Evolutionary conservation across 2,888 invertebrate species (phyloP).

Genomic region (Cantharis rufa): DNA sequence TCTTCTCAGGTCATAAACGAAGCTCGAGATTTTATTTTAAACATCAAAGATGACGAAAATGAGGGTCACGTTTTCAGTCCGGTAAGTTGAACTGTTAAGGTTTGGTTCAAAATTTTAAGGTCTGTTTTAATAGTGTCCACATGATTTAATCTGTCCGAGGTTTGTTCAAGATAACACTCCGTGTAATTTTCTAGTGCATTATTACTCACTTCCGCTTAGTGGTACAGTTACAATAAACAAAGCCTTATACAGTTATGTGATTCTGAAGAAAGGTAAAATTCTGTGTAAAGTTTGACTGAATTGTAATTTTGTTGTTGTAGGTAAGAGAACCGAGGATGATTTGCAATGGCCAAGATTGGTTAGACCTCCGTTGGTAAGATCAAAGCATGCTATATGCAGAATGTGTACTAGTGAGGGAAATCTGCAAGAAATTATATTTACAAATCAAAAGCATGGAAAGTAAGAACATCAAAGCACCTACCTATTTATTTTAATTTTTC

Average conservation of each 20-base stretch:
- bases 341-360: slow-evolving; percentile 82
- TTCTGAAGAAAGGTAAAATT: slow-evolving; percentile 74
- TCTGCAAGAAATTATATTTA: slow-evolving; percentile 76
- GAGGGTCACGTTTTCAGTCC: slow-evolving; percentile 75
- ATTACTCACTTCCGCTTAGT: slow-evolving; percentile 62
- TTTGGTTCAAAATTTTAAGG: slow-evolving; percentile 6
- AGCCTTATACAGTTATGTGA: slow-evolving; percentile 77
- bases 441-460: slow-evolving; percentile 75
- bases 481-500: not conserved
- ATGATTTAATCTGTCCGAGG: slow-evolving; percentile 78
- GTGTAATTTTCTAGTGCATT: slow-evolving; percentile 76
- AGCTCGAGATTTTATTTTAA: slow-evolving; percentile 79
- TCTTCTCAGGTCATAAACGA: slow-evolving; percentile 69
- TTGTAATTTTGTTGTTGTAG: slow-evolving; percentile 42
- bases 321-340: slow-evolving; percentile 55
- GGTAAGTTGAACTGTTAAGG: slow-evolving; percentile 56
- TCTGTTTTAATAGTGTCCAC: slow-evolving; percentile 71
- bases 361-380: slow-evolving; percentile 68
- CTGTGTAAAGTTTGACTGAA: not conserved
- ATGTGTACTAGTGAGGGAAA: slow-evolving; percentile 77
- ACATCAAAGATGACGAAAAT: slow-evolving; percentile 53
- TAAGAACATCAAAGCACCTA: slow-evolving; percentile 49
- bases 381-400: slow-evolving; percentile 76
- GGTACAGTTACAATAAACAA: slow-evolving; percentile 53
- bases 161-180: slow-evolving; percentile 66